A percentile compares a stretch with the other conserved stretches of the same genome.
phyloP scores from a whole-genome alignment of 2,113 vertebrate species.

The Phalacrocorax aristotelis region DNA sequence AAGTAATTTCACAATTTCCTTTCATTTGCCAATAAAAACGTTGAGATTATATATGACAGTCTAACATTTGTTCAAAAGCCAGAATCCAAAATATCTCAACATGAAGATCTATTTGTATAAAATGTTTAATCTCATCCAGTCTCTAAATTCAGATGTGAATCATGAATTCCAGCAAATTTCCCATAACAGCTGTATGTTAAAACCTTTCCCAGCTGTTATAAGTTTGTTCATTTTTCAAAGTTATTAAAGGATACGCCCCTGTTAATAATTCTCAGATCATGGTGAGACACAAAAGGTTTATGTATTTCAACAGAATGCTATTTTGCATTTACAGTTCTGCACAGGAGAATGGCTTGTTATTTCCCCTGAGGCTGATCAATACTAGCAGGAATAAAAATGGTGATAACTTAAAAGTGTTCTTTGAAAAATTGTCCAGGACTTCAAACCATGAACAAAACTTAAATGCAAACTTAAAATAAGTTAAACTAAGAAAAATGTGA shows the following conservation, averaged over 20 bases:
- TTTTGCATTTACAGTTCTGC: constrained; percentile 58
- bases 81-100: constrained; percentile 7
- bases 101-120: constrained; percentile 28
- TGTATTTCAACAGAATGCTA: constrained; percentile 55
- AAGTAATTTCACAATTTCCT: constrained; percentile 39
- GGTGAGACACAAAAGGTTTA: constrained; percentile 39
- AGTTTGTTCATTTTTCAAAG: constrained; percentile 53
- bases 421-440: constrained; percentile 38
- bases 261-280: constrained; percentile 35
- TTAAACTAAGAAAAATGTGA: not conserved
- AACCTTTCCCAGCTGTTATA: constrained; percentile 28
- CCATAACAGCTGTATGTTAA: constrained; percentile 29
- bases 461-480: constrained; percentile 6
- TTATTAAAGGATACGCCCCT: constrained; percentile 53
- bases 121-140: constrained; percentile 37
- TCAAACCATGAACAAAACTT: not conserved
- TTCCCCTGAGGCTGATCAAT: constrained; percentile 53
- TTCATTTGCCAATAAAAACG: constrained; percentile 32
- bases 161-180: constrained; percentile 43
- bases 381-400: constrained; percentile 31
- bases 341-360: constrained; percentile 39
- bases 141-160: constrained; percentile 42
- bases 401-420: constrained; percentile 13
- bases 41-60: not conserved
- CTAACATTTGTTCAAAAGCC: not conserved